Evolutionary conservation across 2,888 invertebrate genomes (phyloP).

Genomic region (Folsomia candida): DNA sequence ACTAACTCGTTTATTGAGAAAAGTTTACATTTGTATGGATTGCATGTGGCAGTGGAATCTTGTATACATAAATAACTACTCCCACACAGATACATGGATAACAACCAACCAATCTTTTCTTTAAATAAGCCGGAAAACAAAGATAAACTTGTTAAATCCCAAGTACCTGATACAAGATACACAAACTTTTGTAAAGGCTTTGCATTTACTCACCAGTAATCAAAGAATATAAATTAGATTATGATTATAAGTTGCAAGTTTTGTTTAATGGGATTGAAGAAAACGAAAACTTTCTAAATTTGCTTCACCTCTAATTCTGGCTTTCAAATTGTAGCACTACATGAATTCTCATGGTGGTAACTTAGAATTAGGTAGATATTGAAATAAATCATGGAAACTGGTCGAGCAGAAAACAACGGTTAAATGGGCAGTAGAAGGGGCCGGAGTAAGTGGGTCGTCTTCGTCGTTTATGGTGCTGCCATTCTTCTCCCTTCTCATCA

Average conservation of each 20-base stretch:
- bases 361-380: background rate
- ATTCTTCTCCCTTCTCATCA: conserved; percentile 84
- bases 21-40: background rate
- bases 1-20: background rate
- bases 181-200: background rate
- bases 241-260: background rate
- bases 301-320: too few relatives aligned
- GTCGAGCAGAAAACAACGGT: conserved; percentile 59
- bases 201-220: background rate
- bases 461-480: conserved; percentile 85
- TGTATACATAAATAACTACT: too few relatives aligned
- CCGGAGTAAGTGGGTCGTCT: too few relatives aligned
- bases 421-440: conserved; percentile 56
- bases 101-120: too few relatives aligned
- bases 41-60: too few relatives aligned
- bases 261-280: background rate
- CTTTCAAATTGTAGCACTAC: background rate
- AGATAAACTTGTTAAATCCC: too few relatives aligned
- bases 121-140: too few relatives aligned
- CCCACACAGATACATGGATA: too few relatives aligned
- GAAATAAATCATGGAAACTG: conserved; percentile 53
- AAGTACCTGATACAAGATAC: too few relatives aligned
- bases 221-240: background rate
- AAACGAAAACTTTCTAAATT: too few relatives aligned
- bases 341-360: background rate